Conservation (phyloP, 2,797 vertebrate species). For the Sebastes taczanowskii region DNA sequence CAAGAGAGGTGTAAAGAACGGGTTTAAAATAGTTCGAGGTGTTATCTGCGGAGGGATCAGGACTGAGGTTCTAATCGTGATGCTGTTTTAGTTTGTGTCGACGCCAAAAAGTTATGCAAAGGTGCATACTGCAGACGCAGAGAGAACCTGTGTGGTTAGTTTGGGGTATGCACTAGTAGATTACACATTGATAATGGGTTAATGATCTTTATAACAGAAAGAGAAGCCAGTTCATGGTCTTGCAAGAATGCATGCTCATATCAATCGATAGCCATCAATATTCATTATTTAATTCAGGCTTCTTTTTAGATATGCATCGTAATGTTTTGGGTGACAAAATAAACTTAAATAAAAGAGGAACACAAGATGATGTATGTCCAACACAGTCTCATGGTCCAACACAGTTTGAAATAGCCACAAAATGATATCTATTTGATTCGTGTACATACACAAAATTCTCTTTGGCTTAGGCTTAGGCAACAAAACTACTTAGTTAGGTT, state of each 20-base stretch:
- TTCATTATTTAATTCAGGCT: background rate
- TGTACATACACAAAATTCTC: too few relatives aligned
- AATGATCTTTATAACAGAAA: background rate
- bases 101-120: background rate
- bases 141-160: background rate
- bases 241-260: background rate
- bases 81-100: background rate
- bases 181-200: background rate
- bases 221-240: background rate
- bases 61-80: constrained; percentile 6
- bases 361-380: background rate
- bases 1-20: constrained; percentile 63
- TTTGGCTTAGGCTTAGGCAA: too few relatives aligned
- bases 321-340: background rate
- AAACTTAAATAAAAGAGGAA: background rate
- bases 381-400: too few relatives aligned
- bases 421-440: too few relatives aligned
- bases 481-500: too few relatives aligned
- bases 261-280: background rate
- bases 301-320: background rate
- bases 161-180: background rate
- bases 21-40: constrained; percentile 70
- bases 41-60: constrained; percentile 44
- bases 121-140: background rate
- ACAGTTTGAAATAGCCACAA: too few relatives aligned